These are phyloP conservation scores for Microtus richardsoni DNA, from an alignment of 2,113 vertebrate genomes.

Conservation along the genomic window DNA sequence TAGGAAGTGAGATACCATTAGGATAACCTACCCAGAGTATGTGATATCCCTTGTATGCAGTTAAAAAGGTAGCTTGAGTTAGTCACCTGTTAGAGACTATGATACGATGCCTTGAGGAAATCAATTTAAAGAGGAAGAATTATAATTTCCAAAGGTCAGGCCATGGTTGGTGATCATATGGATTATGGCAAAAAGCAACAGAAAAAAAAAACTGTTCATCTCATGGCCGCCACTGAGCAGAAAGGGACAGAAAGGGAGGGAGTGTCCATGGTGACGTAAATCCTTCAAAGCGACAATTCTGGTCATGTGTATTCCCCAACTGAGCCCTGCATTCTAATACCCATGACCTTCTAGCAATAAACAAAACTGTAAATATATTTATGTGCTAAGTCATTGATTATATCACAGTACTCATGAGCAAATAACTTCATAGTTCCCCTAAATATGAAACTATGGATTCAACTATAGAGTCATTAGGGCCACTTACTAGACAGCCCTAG, in stretches of 20 bases:
- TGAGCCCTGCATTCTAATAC: background rate
- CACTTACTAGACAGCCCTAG: no score
- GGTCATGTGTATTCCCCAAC: accelerated
- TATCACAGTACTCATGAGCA: background rate
- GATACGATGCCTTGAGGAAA: background rate
- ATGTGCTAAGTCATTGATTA: background rate
- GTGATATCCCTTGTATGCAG: accelerated
- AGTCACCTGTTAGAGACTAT: background rate
- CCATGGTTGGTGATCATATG: background rate
- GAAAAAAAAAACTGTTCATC: background rate
- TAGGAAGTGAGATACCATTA: background rate
- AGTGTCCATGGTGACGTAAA: no score
- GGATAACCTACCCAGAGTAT: background rate
- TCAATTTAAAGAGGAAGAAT: background rate
- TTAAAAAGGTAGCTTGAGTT: background rate
- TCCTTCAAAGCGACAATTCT: background rate
- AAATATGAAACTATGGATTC: background rate
- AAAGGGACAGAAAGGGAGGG: background rate
- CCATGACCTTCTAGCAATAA: background rate
- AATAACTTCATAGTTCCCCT: background rate
- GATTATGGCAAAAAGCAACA: background rate
- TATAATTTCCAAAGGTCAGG: background rate
- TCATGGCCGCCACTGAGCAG: background rate
- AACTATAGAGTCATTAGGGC: background rate
- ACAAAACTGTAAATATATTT: background rate